These are phyloP conservation scores for Diuraphis noxia DNA, from an alignment of 1,140 invertebrate species.

Conservation along the genomic window DNA sequence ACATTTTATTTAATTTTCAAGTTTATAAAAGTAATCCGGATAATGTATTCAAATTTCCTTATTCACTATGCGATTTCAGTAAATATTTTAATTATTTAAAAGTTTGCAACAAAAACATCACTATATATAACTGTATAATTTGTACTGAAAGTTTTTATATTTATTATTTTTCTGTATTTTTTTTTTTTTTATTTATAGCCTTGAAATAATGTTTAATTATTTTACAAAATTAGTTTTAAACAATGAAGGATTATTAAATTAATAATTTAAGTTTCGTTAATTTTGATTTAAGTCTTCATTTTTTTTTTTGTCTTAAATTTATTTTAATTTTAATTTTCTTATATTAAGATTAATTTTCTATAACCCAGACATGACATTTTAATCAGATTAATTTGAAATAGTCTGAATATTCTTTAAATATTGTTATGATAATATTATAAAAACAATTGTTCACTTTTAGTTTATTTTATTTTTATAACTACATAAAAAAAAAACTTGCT, in stretches of 20 bases:
- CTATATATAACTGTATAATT: not conserved
- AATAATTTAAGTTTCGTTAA: not conserved
- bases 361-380: not conserved
- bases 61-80: not conserved
- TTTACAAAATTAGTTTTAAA: not conserved
- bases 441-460: not conserved
- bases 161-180: not conserved
- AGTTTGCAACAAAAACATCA: not conserved
- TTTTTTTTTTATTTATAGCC: not conserved
- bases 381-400: not conserved
- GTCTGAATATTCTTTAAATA: not conserved
- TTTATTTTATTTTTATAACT: not conserved
- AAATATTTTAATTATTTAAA: not conserved
- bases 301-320: too few species aligned
- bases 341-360: not conserved
- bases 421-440: not conserved
- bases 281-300: constrained; percentile 3
- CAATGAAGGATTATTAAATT: not conserved
- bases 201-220: not conserved
- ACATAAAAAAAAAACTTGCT: not conserved
- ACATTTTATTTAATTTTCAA: not conserved
- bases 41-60: not conserved
- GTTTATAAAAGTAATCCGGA: not conserved
- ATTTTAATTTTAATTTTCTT: not conserved
- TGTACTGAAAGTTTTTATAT: not conserved